Percentiles rank a stretch among this genome's conserved stretches.
Evolutionary conservation across 1,140 invertebrate species (phyloP).

Genomic region (Stenopsyche tienmushanensis): DNA sequence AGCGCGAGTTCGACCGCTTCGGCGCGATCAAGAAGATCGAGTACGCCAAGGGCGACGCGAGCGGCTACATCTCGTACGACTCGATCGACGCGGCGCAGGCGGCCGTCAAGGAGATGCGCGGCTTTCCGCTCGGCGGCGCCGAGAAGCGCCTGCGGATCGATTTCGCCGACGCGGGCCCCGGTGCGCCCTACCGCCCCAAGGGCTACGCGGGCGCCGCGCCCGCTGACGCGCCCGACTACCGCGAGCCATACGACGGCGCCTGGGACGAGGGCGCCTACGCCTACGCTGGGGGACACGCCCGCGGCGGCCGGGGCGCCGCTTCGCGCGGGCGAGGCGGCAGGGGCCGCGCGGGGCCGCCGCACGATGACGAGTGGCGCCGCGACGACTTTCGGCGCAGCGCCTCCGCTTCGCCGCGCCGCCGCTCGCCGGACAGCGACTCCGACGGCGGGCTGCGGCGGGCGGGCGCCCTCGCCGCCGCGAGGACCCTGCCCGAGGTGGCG

Average conservation of each 20-base stretch:
- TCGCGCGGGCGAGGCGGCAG: too few relatives aligned
- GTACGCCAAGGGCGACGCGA: conserved; percentile 88
- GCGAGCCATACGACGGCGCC: conserved; percentile 67
- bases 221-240: conserved; percentile 56
- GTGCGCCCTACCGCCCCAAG: conserved; percentile 63
- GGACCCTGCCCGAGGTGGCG: conserved; percentile 78
- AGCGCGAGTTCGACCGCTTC: conserved; percentile 96
- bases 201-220: conserved; percentile 60
- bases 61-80: conserved; percentile 95
- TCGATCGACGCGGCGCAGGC: conserved; percentile 95
- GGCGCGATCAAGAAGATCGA: conserved; percentile 99
- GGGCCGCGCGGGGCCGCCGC: too few relatives aligned
- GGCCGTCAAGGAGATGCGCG: conserved; percentile 95
- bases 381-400: conserved; percentile 65
- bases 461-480: conserved; percentile 70
- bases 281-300: conserved; percentile 49
- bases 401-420: conserved; percentile 68
- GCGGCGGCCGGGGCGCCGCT: conserved; percentile 59
- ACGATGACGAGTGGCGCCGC: conserved; percentile 66
- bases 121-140: conserved; percentile 88
- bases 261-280: conserved; percentile 59
- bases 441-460: conserved; percentile 58
- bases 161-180: conserved; percentile 85
- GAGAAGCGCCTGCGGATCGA: conserved; percentile 86
- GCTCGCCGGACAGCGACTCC: conserved; percentile 75